phyloP scores from a whole-genome alignment of 2,113 vertebrate species.

The Pluvianellus socialis region DNA sequence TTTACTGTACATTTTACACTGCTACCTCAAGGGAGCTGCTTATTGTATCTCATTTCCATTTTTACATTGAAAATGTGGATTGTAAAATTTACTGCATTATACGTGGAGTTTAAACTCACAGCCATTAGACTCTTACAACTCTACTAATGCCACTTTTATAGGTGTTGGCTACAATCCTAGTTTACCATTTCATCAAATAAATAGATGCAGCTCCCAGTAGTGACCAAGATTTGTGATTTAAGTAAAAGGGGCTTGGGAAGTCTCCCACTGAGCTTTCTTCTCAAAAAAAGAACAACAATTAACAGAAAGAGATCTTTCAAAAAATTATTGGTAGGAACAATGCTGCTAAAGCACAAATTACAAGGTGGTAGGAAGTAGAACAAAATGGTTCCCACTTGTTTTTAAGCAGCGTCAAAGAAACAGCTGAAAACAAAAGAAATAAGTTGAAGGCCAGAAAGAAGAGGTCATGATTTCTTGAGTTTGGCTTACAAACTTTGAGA shows the following conservation, averaged over 20 bases:
- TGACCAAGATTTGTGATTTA: slow-evolving; percentile 42
- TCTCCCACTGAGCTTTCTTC: neutral
- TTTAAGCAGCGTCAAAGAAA: neutral
- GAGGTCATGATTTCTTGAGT: neutral
- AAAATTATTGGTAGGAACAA: neutral
- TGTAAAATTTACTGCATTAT: slow-evolving; percentile 67
- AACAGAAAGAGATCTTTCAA: neutral
- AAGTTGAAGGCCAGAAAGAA: neutral
- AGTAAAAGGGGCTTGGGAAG: slow-evolving; percentile 28
- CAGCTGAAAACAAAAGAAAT: neutral
- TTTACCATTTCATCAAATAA: slow-evolving; percentile 63
- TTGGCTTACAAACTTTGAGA: neutral
- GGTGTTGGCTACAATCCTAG: slow-evolving; percentile 61
- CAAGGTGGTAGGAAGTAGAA: neutral
- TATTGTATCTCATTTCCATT: slow-evolving; percentile 63
- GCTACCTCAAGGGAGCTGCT: slow-evolving; percentile 40
- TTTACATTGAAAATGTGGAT: slow-evolving; percentile 62
- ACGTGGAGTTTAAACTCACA: slow-evolving; percentile 34
- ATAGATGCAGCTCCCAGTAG: slow-evolving; percentile 38
- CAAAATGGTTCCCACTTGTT: neutral
- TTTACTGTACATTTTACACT: slow-evolving; percentile 50
- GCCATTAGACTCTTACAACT: slow-evolving; percentile 64
- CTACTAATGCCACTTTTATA: slow-evolving; percentile 71
- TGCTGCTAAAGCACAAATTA: slow-evolving; percentile 8
- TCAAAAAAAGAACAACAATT: neutral